These are phyloP conservation scores for Tuta absoluta DNA, from an alignment of 2,888 invertebrate genomes.

Conservation along the genomic window DNA sequence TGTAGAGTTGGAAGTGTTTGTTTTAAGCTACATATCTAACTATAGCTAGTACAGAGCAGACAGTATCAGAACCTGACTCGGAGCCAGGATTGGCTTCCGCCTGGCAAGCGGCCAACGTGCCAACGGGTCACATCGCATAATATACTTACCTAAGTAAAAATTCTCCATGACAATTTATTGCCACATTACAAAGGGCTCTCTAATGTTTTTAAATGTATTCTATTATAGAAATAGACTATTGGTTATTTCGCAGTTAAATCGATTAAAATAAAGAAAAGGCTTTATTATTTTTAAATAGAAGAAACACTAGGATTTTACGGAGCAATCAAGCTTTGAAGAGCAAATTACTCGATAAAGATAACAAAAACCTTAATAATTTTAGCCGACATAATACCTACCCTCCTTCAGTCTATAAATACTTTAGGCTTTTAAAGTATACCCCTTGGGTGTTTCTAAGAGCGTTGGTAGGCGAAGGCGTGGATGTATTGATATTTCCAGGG, in stretches of 20 bases:
- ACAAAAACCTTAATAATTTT: neutral
- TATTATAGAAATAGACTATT: too few relatives aligned
- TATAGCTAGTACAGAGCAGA: slow-evolving; percentile 50
- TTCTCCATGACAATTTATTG: slow-evolving; percentile 48
- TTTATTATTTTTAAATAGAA: too few relatives aligned
- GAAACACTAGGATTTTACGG: neutral
- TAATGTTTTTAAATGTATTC: neutral
- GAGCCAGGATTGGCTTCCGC: slow-evolving; percentile 67
- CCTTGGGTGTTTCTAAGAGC: slow-evolving; percentile 39
- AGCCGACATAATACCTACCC: neutral
- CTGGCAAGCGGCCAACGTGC: slow-evolving; percentile 66
- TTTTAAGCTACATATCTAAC: slow-evolving; percentile 24
- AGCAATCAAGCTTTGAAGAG: neutral
- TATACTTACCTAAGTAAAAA: slow-evolving; percentile 45
- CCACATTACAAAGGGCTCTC: neutral
- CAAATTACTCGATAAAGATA: slow-evolving; percentile 3
- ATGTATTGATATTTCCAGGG: slow-evolving; percentile 63
- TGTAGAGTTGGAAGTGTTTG: slow-evolving; percentile 17
- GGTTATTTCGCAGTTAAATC: too few relatives aligned
- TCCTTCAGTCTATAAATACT: slow-evolving; percentile 18
- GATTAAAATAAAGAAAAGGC: too few relatives aligned
- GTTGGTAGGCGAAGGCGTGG: slow-evolving; percentile 40
- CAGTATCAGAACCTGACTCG: slow-evolving; percentile 64
- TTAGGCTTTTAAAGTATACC: slow-evolving; percentile 41
- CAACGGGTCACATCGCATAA: slow-evolving; percentile 45